phyloP scores from a whole-genome alignment of 1,140 invertebrate species.

The Orussus abietinus region DNA sequence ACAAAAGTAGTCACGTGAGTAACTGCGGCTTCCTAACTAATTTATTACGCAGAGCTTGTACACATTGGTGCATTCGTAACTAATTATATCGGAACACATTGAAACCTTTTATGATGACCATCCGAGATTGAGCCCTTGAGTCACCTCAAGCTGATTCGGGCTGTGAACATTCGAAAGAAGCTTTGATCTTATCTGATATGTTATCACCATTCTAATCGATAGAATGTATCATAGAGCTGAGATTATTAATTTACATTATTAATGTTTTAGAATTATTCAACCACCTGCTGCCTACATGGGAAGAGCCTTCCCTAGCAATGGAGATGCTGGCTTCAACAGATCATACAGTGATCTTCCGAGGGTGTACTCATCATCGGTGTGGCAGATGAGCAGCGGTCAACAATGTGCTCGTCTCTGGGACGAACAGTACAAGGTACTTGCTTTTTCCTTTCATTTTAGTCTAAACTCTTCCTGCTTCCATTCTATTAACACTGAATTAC shows the following conservation, averaged over 20 bases:
- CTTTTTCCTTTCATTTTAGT: constrained; percentile 3
- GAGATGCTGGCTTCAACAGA: constrained; percentile 37
- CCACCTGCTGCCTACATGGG: constrained; percentile 36
- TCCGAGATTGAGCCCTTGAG: constrained; percentile 49
- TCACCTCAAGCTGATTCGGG: constrained; percentile 46
- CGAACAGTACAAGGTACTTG: constrained; percentile 30
- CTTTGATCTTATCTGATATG: constrained; percentile 53
- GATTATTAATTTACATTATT: constrained; percentile 14
- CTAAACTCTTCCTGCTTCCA: no score
- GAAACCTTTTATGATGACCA: constrained; percentile 30
- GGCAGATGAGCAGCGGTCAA: constrained; percentile 33
- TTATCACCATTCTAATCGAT: constrained; percentile 4
- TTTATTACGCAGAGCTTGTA: no score
- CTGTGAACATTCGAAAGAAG: constrained; percentile 34
- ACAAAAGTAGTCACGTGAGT: no score
- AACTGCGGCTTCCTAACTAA: no score
- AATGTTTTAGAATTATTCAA: constrained; percentile 33
- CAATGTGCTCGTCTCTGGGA: constrained; percentile 36
- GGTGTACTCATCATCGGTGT: constrained; percentile 38
- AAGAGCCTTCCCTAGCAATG: constrained; percentile 30
- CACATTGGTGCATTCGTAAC: no score
- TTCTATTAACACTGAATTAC: no score
- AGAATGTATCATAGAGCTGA: no score
- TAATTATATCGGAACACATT: no score
- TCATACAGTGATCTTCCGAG: constrained; percentile 38